Base-by-base conservation (phyloP, 1,140 invertebrate genomes). In the Asobara japonica region DNA sequence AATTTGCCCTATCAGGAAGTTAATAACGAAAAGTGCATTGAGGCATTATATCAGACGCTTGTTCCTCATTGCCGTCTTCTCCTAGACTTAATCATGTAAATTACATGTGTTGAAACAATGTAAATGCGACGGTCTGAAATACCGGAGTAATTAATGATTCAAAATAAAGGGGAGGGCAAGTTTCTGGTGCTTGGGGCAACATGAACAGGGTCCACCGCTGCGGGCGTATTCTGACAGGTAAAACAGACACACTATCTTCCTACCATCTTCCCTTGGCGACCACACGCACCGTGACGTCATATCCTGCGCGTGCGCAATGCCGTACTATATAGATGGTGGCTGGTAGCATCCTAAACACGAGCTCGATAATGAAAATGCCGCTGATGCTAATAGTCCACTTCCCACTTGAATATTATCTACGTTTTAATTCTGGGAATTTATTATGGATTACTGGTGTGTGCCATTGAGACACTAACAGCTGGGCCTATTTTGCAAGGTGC, bases 221-320 rank as follows among this genome's bases (percentile, higher is more conserved):
- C 36, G n/a, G 27, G 30, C 18, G 27, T 33, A 11, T 65, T 65
- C 31, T 36, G 29, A 61, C 18, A 31, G 29, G 18, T 36, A 20
- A 65, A 65, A 65, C 62, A 36, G 62, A 36, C 62, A 65, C 45
- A 3, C 45, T 51, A 51, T 51, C 45, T 51, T 16, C 20, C 18
- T 18, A 51, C n/a, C n/a, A 51, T 51, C 45, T 51, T 51, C n/a
- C 45, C 45, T 51, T 20, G 20, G 20, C 51, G 72, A 70, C 72
- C 72, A 74, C 72, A 74, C 72, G 67, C 68, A 70, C 62, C 30
- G 16, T 74, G 67, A 74, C 67, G 72, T 74, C 72, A 74, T 31
- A 74, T 74, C 72, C 72, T 69, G 68, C 67, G 72, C 67, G 72
- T 65, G 67, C 67, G 61, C 25, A 60, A 27, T 27, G 11, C 67